These are phyloP conservation scores for Acanthurus lineatus DNA, from an alignment of 2,797 vertebrate genomes.

Conservation along the genomic window DNA sequence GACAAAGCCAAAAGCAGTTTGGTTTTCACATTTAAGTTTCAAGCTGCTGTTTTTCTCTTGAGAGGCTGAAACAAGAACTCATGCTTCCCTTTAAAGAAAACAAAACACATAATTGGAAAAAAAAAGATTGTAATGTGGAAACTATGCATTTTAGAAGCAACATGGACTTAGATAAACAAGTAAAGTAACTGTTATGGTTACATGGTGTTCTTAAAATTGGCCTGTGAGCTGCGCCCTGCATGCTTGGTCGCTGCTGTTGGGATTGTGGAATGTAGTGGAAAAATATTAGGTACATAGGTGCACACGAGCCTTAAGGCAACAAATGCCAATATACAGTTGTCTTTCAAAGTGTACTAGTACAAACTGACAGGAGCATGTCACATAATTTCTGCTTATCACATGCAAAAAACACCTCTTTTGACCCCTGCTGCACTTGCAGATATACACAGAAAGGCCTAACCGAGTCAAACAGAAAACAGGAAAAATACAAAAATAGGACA, in stretches of 20 bases:
- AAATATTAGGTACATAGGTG: constrained; percentile 1
- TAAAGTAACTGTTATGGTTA: constrained; percentile 8
- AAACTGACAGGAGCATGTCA: constrained; percentile 34
- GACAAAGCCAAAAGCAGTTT: neutral
- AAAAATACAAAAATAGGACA: constrained; percentile 25
- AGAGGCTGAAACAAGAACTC: neutral
- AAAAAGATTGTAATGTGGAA: neutral
- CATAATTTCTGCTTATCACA: constrained; percentile 33
- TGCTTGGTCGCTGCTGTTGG: neutral
- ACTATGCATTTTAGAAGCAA: constrained; percentile 1
- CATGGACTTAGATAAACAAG: neutral
- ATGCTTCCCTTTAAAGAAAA: neutral
- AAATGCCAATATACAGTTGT: constrained; percentile 22
- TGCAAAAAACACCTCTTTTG: constrained; percentile 29
- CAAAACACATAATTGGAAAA: neutral
- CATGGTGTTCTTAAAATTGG: constrained; percentile 1
- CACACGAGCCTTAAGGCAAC: constrained; percentile 11
- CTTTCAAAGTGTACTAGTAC: constrained; percentile 21
- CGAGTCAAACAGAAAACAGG: constrained; percentile 43
- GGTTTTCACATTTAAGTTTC: neutral
- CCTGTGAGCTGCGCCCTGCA: neutral
- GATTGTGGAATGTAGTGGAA: constrained; percentile 4
- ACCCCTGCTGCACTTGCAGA: constrained; percentile 28
- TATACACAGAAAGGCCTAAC: constrained; percentile 16
- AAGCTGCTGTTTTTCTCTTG: neutral